Evolutionary conservation across 2,888 invertebrate species (phyloP).

Genomic region (Augiades crinisus): DNA sequence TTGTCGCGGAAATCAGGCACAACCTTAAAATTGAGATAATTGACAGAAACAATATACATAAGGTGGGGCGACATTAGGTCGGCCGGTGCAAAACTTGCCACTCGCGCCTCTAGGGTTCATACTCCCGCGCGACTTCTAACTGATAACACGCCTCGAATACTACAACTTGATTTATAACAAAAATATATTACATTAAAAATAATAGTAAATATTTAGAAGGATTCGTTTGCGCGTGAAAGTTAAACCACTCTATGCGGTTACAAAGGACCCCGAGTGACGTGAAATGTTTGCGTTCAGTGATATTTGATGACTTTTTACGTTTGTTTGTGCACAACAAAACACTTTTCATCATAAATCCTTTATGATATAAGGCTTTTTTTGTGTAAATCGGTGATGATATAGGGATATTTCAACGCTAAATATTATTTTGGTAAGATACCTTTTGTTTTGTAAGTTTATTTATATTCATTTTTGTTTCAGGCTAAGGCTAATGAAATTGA

Average conservation of each 20-base stretch:
- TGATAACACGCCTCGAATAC: constrained; percentile 47
- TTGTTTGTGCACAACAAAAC: constrained; percentile 48
- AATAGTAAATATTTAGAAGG: too few species aligned
- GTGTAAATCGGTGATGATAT: constrained; percentile 47
- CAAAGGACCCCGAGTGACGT: constrained; percentile 56
- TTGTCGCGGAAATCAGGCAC: constrained; percentile 43
- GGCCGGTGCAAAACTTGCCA: constrained; percentile 54
- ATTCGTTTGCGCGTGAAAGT: constrained; percentile 12
- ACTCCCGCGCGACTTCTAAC: constrained; percentile 46
- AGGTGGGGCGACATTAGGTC: constrained; percentile 53
- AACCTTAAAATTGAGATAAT: constrained; percentile 54
- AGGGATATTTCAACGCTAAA: background rate
- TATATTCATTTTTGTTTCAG: constrained; percentile 72
- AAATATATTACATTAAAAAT: too few species aligned
- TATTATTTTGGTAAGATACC: too few species aligned
- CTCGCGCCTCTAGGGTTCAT: constrained; percentile 44
- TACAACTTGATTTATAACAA: background rate
- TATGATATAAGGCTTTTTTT: constrained; percentile 47
- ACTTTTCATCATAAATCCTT: constrained; percentile 29
- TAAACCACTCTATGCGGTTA: constrained; percentile 49
- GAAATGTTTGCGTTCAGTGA: constrained; percentile 64
- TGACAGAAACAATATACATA: constrained; percentile 53
- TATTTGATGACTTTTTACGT: constrained; percentile 55
- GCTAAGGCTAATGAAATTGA: constrained; percentile 97
- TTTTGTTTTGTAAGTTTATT: too few species aligned